These are phyloP conservation scores for Andrena minutula DNA, from an alignment of 2,888 invertebrate species.

Conservation along the genomic window DNA sequence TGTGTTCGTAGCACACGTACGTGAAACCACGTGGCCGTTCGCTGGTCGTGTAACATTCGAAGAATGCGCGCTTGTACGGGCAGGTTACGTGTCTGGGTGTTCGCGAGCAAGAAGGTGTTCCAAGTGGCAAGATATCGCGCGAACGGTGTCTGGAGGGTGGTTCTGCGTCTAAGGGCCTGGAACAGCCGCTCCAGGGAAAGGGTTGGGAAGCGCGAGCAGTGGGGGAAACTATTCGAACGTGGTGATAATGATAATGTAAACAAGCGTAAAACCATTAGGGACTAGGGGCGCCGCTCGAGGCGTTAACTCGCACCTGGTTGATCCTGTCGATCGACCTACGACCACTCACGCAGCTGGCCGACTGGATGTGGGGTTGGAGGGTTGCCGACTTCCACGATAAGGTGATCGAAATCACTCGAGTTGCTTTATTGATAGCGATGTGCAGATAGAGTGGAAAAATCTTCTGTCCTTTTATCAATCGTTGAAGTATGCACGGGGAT, in stretches of 20 bases:
- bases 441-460: no score
- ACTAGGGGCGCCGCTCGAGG: constrained; percentile 22
- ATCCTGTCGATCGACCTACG: constrained; percentile 42
- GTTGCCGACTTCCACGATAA: constrained; percentile 1
- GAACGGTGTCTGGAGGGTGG: constrained; percentile 29
- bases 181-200: constrained; percentile 22
- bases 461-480: no score
- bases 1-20: neutral
- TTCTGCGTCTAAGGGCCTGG: constrained; percentile 43
- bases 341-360: constrained; percentile 13
- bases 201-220: constrained; percentile 17
- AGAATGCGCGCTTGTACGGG: constrained; percentile 16
- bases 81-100: constrained; percentile 17
- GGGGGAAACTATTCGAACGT: constrained; percentile 66
- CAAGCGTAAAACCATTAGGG: constrained; percentile 77
- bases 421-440: neutral
- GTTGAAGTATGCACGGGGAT: no score
- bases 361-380: no score
- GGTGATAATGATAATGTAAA: constrained; percentile 79
- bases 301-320: constrained; percentile 53
- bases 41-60: neutral
- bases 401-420: neutral
- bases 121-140: constrained; percentile 39
- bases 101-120: constrained; percentile 31
- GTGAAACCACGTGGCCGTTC: neutral